These are phyloP conservation scores for Megaceryle maxima DNA, from an alignment of 2,113 vertebrate genomes.

Conservation along the genomic window DNA sequence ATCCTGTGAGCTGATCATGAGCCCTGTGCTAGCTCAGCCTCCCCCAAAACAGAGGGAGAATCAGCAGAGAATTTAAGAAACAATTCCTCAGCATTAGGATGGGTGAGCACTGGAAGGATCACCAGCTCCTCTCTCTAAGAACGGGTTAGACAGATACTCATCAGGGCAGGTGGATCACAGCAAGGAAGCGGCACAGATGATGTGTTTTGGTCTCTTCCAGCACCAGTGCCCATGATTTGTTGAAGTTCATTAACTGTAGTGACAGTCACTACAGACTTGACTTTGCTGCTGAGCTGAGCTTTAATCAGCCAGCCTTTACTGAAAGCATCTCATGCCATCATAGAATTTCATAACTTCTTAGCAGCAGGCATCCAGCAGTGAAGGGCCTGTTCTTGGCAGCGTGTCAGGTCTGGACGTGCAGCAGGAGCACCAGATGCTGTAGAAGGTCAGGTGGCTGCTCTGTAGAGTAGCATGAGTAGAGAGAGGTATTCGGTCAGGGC, in stretches of 20 bases:
- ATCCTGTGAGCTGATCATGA: rapidly evolving
- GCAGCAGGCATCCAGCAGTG: background rate
- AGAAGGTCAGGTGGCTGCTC: background rate
- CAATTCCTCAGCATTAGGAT: rapidly evolving
- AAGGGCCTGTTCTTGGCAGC: background rate
- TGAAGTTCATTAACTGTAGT: background rate
- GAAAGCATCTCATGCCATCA: background rate
- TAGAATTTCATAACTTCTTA: background rate
- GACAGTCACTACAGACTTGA: background rate
- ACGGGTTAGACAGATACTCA: background rate
- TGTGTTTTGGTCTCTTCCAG: background rate
- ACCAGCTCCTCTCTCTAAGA: background rate
- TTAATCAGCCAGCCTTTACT: background rate
- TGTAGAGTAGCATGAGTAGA: background rate
- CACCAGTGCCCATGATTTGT: background rate
- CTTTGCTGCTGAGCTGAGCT: background rate
- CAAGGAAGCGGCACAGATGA: background rate
- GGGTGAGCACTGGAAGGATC: background rate
- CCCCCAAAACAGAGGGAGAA: background rate
- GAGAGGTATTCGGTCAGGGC: background rate
- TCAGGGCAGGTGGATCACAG: background rate
- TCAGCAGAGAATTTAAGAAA: background rate
- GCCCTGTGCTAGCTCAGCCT: background rate
- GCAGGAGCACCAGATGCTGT: background rate
- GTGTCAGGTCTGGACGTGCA: background rate